Evolutionary conservation across 35 echinoderm and acorn worm genomes (phyloP).

Genomic region (Nesometra sesokonis): DNA sequence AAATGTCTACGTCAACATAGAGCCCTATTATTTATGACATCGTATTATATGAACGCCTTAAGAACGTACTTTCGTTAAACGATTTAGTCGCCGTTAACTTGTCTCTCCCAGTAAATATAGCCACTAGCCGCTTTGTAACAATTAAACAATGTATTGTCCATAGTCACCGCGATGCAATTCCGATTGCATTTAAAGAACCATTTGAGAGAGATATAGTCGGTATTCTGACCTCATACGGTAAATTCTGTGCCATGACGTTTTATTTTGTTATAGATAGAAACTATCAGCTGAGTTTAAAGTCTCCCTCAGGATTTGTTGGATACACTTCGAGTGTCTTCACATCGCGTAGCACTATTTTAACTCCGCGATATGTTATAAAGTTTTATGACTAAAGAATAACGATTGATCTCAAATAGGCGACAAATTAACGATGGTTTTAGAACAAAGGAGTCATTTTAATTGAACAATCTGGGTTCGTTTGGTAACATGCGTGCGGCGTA

Average conservation of each 20-base stretch:
- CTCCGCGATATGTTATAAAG: background rate
- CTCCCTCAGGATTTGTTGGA: background rate
- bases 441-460: background rate
- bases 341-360: background rate
- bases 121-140: no score
- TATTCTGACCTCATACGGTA: background rate
- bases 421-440: background rate
- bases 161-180: background rate
- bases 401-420: background rate
- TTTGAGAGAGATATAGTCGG: background rate
- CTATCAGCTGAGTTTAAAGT: background rate
- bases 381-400: background rate
- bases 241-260: background rate
- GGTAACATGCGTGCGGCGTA: background rate
- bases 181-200: background rate
- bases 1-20: no score
- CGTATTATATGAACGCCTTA: background rate
- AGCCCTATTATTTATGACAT: background rate
- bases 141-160: background rate
- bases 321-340: background rate
- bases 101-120: no score
- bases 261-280: background rate
- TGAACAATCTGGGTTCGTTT: background rate
- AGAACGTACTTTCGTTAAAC: background rate
- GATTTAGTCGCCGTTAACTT: background rate